Evolutionary conservation across 2,888 invertebrate genomes (phyloP), one percentile per base, ranked within the genome.

Genomic region (Teleiodes luculella): DNA sequence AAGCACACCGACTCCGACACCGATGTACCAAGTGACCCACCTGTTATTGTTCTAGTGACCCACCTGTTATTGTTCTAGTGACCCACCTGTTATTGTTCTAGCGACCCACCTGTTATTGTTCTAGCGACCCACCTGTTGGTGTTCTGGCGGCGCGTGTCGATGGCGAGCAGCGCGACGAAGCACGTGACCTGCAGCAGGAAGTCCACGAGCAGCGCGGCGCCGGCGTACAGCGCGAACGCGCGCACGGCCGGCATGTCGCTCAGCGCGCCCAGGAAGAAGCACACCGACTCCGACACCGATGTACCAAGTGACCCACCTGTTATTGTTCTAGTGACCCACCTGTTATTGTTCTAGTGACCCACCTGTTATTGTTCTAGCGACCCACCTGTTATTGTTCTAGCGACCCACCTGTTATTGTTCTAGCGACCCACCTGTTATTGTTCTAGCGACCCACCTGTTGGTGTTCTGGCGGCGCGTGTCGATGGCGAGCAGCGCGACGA

Each of bases 261-360:
- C 56, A 99, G 89, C 35, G 97, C 95, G 60, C 98, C 97, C 54
- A 98, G 92, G 89, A 98, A 98, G 91, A 99, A 99, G 74, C 99
- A 98, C 66, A 96, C 95, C 16, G 97, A 96, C 85, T 99, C 99
- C 1, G 98, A 97, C 0, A 96, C 91, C 18, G 97, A 97, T 0
- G 98, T 98, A 99, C 98, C 6, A 98, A 98, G 0, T 99, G 99
- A 0, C 98, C 99, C 0, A 99, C 98, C 71, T 96, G 94, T n/a
- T n/a, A n/a, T n/a, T n/a, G n/a, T n/a, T n/a, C n/a, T n/a, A n/a
- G n/a, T n/a, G n/a, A n/a, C n/a, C n/a, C n/a, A n/a, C n/a, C n/a
- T n/a, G n/a, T n/a, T n/a, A n/a, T n/a, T n/a, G n/a, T n/a, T n/a
- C n/a, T n/a, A n/a, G n/a, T n/a, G n/a, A n/a, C n/a, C n/a, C n/a